Evolutionary conservation across 1,140 invertebrate genomes (phyloP).

Genomic region (Saxidomus purpurata): DNA sequence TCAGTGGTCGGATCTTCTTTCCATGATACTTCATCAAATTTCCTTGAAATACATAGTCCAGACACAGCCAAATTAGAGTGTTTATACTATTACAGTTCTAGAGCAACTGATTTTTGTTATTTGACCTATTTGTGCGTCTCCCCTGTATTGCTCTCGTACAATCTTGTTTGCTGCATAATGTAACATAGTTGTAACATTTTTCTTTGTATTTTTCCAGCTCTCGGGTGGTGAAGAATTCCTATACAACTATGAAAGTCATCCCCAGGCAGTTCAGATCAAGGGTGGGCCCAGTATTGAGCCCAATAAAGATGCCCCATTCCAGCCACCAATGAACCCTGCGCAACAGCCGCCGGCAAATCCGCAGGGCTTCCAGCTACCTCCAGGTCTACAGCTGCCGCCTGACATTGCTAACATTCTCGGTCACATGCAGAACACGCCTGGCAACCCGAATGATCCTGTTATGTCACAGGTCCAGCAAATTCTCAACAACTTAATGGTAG

Average conservation of each 20-base stretch:
- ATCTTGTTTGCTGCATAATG: too few species aligned
- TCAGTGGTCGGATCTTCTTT: too few species aligned
- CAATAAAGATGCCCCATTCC: neutral
- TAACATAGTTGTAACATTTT: too few species aligned
- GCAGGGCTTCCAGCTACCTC: slow-evolving; percentile 9
- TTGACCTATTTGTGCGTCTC: too few species aligned
- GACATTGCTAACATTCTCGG: slow-evolving; percentile 78
- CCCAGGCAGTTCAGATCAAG: slow-evolving; percentile 24
- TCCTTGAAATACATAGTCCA: too few species aligned
- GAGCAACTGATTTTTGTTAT: too few species aligned
- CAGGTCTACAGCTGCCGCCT: slow-evolving; percentile 71
- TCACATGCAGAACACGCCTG: slow-evolving; percentile 73
- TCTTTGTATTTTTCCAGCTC: slow-evolving; percentile 73
- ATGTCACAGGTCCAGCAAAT: slow-evolving; percentile 79
- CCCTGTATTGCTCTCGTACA: too few species aligned
- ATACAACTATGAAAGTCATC: slow-evolving; percentile 73
- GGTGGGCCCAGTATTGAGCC: neutral
- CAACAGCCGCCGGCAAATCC: neutral
- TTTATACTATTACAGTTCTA: too few species aligned
- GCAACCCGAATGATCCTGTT: slow-evolving; percentile 68
- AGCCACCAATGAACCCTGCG: neutral
- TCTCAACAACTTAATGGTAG: slow-evolving; percentile 77
- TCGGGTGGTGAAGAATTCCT: slow-evolving; percentile 73
- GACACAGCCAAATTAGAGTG: too few species aligned
- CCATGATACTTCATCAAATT: too few species aligned